These are phyloP conservation scores for Pseudotriccus pelzelni DNA, from an alignment of 2,797 vertebrate genomes.

Conservation along the genomic window DNA sequence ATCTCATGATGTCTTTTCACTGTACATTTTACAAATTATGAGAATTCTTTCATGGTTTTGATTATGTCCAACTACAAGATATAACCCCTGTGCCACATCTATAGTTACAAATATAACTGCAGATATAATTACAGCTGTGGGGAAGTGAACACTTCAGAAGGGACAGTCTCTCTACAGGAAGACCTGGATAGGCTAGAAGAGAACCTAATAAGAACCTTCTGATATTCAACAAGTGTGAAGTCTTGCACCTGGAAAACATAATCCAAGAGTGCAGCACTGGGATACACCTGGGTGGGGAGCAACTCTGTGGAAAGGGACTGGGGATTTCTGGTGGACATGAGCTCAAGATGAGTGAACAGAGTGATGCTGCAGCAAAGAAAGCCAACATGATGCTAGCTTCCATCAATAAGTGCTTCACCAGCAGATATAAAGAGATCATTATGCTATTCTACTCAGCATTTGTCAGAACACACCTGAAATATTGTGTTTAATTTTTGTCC, in stretches of 20 bases:
- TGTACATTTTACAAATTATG: background rate
- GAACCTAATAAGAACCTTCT: background rate
- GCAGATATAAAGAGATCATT: background rate
- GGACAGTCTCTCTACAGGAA: background rate
- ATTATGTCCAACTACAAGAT: background rate
- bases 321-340: background rate
- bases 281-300: background rate
- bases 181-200: background rate
- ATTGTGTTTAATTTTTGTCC: background rate
- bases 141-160: background rate
- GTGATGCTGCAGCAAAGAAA: background rate
- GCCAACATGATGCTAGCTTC: background rate
- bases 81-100: accelerated
- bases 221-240: background rate
- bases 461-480: background rate
- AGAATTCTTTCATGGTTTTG: background rate
- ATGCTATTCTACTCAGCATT: background rate
- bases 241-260: background rate
- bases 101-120: background rate
- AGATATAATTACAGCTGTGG: no score
- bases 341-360: background rate
- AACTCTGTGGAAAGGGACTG: background rate
- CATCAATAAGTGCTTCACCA: background rate
- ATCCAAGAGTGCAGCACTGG: background rate
- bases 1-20: background rate